Percentiles rank a stretch among this genome's conserved stretches.
phyloP scores from a whole-genome alignment of 1,140 invertebrate genomes.

The Drosophila melanica region DNA sequence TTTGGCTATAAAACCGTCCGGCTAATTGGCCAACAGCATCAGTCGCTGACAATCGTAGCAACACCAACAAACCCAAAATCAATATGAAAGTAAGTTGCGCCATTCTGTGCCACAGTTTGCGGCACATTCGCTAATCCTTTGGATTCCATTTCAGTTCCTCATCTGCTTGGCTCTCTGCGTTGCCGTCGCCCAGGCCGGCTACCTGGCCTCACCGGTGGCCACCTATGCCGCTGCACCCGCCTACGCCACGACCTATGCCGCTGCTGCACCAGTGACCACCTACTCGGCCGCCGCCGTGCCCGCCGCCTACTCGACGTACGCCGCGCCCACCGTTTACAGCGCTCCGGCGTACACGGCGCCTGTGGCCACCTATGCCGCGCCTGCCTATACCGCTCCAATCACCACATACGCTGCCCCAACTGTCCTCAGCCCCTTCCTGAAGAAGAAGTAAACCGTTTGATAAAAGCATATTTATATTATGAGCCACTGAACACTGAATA shows the following conservation, averaged over 20 bases:
- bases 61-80: conserved; percentile 49
- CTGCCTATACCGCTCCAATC: conserved; percentile 57
- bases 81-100: conserved; percentile 62
- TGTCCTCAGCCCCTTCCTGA: conserved; percentile 68
- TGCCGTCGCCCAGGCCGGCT: conserved; percentile 73
- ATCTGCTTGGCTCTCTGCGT: conserved; percentile 76
- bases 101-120: neutral
- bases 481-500: conserved; percentile 36
- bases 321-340: conserved; percentile 59
- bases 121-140: conserved; percentile 15
- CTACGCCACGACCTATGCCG: conserved; percentile 57
- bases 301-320: conserved; percentile 55
- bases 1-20: conserved; percentile 62
- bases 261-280: conserved; percentile 57
- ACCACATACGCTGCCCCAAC: conserved; percentile 66
- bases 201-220: conserved; percentile 55
- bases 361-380: conserved; percentile 49
- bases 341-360: conserved; percentile 58
- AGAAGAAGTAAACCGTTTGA: conserved; percentile 67
- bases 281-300: conserved; percentile 56
- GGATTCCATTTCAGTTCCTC: conserved; percentile 53
- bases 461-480: neutral
- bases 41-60: conserved; percentile 54
- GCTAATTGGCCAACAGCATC: conserved; percentile 63
- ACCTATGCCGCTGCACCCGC: conserved; percentile 50